phyloP scores from a whole-genome alignment of 2,113 vertebrate genomes.

The Rhabdornis inornatus region DNA sequence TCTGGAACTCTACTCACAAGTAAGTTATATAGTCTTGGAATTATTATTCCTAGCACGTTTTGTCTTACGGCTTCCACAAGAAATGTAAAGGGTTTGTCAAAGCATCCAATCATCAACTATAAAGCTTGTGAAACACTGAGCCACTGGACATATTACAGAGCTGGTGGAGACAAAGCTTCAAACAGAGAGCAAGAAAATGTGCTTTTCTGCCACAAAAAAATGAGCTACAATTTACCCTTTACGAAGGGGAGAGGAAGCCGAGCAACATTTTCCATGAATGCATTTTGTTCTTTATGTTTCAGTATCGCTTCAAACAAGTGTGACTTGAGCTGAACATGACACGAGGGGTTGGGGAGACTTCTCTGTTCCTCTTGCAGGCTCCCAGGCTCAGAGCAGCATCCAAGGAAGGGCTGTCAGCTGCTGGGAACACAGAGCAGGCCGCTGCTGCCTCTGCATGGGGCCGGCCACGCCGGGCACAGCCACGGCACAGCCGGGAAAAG shows the following conservation, averaged over 20 bases:
- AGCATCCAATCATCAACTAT: background rate
- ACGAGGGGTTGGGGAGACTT: background rate
- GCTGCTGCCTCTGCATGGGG: background rate
- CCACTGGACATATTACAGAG: background rate
- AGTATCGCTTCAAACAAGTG: background rate
- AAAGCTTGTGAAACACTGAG: background rate
- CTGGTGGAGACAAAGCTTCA: background rate
- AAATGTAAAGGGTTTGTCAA: background rate
- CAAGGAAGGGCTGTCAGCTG: background rate
- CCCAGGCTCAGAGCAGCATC: background rate
- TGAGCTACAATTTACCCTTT: background rate
- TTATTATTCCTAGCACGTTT: background rate
- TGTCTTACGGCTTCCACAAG: background rate
- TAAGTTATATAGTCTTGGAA: background rate
- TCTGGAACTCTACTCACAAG: background rate
- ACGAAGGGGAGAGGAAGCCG: background rate
- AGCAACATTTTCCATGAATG: background rate
- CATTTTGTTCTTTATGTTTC: background rate
- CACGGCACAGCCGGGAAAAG: background rate
- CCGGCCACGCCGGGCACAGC: background rate
- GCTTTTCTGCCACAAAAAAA: background rate
- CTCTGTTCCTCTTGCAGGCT: background rate
- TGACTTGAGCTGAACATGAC: background rate
- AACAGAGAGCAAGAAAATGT: conserved; percentile 14
- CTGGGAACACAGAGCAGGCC: conserved; percentile 24